Base-by-base conservation (phyloP, 2,888 invertebrate genomes). In the Drosophila pegasa region DNA sequence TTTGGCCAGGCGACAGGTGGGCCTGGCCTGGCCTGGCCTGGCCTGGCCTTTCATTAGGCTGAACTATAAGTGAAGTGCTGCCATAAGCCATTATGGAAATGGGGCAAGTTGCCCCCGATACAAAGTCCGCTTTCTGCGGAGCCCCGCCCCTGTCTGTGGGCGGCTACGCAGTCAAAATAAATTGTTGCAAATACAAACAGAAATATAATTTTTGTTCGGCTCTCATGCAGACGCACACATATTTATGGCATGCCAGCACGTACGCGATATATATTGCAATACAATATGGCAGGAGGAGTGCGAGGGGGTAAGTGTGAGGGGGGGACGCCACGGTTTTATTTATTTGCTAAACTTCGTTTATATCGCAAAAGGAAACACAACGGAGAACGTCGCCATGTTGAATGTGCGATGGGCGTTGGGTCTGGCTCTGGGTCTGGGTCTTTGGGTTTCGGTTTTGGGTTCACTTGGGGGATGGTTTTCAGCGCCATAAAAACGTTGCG, bases 241-340 rank as follows among this genome's bases (percentile, higher is more conserved):
- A 84, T 85, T 85, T 85, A 85, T 85, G 85, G 88, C 85, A 85
- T 88, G 78, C 88, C 85, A 64, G 78, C 85, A 85, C 85, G 85
- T 85, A 85, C 85, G 87, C 84, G 86, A 86, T 88, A 88, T 88
- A 88, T 87, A 84, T 84, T 88, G 88, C 80, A 86, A 74, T 69
- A 82, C 88, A 87, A 82, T 87, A n/a, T n/a, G n/a, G n/a, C n/a
- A n/a, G 72, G 72, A 18, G 33, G 52, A 52, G 33, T 18, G 40
- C 43, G 14, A n/a, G 55, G 29, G 29, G 38, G 29, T 10, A n/a
- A 22, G 41, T 8, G 4, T 22, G 29, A 14, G 14, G 58, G 47
- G 33, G 52, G 37, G 27, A 40, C 31, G 40, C 31, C 70, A 60
- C 67, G 77, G 71, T 85, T 82, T 85, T 85, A 87, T 84, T 85